Base-by-base conservation (phyloP, 2,888 invertebrate species). In the Pristionchus mayeri region DNA sequence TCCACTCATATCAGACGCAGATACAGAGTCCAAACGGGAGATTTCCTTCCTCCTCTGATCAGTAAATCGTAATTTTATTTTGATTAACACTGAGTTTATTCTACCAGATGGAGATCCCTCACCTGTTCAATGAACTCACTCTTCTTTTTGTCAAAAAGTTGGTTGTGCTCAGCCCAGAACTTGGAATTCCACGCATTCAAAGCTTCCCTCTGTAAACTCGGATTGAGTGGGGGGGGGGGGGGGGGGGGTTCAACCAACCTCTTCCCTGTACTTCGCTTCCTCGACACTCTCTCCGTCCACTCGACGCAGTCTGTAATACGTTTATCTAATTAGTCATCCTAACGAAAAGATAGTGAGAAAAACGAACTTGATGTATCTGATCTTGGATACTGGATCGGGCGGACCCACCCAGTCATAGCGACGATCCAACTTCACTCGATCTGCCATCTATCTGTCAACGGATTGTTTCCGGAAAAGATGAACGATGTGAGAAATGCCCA, bases 371-470 rank as follows among this genome's bases (percentile, higher is more conserved):
- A 92, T 90, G 30, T 88, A 87, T 71, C 91, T 85, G 84, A 91
- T 91, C 84, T 90, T 91, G 34, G 91, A 91, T 4, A 88, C 37
- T 34, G 78, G 85, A 86, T 92, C 90, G 37, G 91, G 89, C n/a
- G 92, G 92, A 21, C 92, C 92, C 60, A 92, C 91, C 92, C 92
- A 92, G 84, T 92, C 91, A 85, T 88, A 92, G 44, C 91, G 85
- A 18, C 88, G 82, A 82, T 92, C 92, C 85, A 92, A 87, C 50
- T 87, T 80, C n/a, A 88, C 85, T 52, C 88, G 84, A 52, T 87
- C 87, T 48, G 81, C 85, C 84, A 85, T 84, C 44, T 81, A n/a
- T n/a, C n/a, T n/a, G n/a, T n/a, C n/a, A n/a, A n/a, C n/a, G n/a
- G n/a, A n/a, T n/a, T n/a, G n/a, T n/a, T n/a, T n/a, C n/a, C n/a